Evolutionary conservation across 2,888 invertebrate genomes (phyloP).

Genomic region (Neoaliturus tenellus): DNA sequence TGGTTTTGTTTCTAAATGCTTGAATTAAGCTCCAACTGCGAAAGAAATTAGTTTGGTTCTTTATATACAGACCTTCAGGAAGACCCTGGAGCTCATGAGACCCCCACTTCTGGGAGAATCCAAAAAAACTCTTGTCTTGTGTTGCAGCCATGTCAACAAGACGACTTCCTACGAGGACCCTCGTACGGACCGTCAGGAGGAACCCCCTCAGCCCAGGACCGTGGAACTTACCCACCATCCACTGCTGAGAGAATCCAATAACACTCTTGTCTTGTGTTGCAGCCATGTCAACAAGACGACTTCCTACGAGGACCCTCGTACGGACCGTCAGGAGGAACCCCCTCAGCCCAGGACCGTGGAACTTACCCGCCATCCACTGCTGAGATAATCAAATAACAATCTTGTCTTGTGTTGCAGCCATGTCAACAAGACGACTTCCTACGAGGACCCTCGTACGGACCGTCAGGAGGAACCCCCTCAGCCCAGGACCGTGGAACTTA

Average conservation of each 20-base stretch:
- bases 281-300: constrained; percentile 93
- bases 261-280: constrained; percentile 65
- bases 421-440: constrained; percentile 92
- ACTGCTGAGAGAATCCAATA: constrained; percentile 94
- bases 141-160: constrained; percentile 85
- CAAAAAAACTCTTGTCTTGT: background rate
- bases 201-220: constrained; percentile 86
- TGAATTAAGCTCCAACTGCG: too few relatives aligned
- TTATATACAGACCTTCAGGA: too few relatives aligned
- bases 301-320: constrained; percentile 90
- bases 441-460: constrained; percentile 85
- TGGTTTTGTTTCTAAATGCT: too few relatives aligned
- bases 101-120: too few relatives aligned
- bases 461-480: constrained; percentile 84
- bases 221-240: constrained; percentile 85
- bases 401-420: constrained; percentile 75
- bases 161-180: constrained; percentile 96
- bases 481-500: constrained; percentile 85
- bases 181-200: constrained; percentile 77
- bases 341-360: constrained; percentile 88
- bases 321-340: constrained; percentile 79
- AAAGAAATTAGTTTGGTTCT: too few relatives aligned
- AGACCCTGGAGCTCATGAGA: too few relatives aligned
- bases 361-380: constrained; percentile 83
- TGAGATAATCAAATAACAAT: constrained; percentile 95